Evolutionary conservation across 1,140 invertebrate genomes (phyloP), one percentile per base, ranked within the genome.

Genomic region (Mesaphorura yosii): DNA sequence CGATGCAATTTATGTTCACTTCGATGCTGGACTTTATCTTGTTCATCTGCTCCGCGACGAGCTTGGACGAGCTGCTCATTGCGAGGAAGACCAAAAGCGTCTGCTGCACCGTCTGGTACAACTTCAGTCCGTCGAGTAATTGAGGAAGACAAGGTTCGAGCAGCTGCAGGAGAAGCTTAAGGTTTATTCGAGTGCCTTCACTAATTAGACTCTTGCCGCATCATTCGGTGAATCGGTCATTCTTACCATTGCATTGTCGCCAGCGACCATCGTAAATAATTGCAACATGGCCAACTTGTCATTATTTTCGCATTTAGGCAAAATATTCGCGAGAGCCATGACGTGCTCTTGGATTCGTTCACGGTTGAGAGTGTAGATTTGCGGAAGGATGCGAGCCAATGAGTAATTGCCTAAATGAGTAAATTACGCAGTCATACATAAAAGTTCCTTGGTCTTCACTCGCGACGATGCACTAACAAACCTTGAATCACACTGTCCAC

Each of bases 401-500:
- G 83, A 79, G 67, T 88, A 88, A 70, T 93, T 92, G 48, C 80
- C 83, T 86, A 62, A 50, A 26, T 46, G n/a, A 15, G 28, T 34
- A 38, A 6, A 51, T 19, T 26, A 37, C 20, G 40, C 19, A 4
- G 29, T 3, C 15, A 50, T 23, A 17, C 46, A 31, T 48, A 47
- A 34, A 10, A 38, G 39, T 57, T 45, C n/a, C n/a, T n/a, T n/a
- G n/a, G 6, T 42, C 10, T 10, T 41, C 10, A 41, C 5, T 23
- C 26, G 31, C 12, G 14, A 47, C 20, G 15, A n/a, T 40, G 20
- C n/a, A 28, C 23, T 28, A 44, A 58, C 62, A 64, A 67, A 84
- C 84, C 86, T 66, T 84, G 80, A 64, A 90, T 81, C 49, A 92
- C 85, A 53, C 84, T 89, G 65, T 86, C 82, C 69, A 94, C 86